A percentile compares a stretch with the other conserved stretches of the same genome.
Evolutionary conservation across 2,797 vertebrate species (phyloP).

Genomic region (Acomys russatus): DNA sequence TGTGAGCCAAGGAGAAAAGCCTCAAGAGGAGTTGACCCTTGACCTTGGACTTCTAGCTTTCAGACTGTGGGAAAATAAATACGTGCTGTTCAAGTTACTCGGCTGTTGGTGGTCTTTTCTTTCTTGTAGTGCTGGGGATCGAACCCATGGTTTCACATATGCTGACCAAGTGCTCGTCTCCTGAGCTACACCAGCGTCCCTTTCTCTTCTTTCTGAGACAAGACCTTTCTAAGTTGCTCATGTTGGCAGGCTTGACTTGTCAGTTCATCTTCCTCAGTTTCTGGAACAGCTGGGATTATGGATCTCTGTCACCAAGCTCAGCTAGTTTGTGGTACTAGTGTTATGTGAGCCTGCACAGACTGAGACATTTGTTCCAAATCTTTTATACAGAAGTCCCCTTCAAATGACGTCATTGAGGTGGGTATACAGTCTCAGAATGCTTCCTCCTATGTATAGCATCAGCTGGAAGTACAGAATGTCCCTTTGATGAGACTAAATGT

Average conservation of each 20-base stretch:
- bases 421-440: neutral
- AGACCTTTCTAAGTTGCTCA: neutral
- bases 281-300: neutral
- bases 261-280: neutral
- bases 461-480: neutral
- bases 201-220: neutral
- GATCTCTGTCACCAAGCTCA: neutral
- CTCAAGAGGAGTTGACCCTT: slow-evolving; percentile 14
- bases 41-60: neutral
- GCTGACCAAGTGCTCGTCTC: neutral
- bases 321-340: neutral
- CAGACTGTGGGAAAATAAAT: neutral
- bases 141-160: neutral
- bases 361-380: neutral
- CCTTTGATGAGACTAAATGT: slow-evolving; percentile 12
- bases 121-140: neutral
- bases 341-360: neutral
- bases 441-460: neutral
- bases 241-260: neutral
- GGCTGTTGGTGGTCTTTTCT: neutral
- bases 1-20: neutral
- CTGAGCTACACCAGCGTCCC: neutral
- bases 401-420: neutral
- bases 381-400: neutral
- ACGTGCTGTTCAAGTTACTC: neutral